Conservation (phyloP, 2,797 vertebrate genomes). For the Typhlichthys eigenmanni region DNA sequence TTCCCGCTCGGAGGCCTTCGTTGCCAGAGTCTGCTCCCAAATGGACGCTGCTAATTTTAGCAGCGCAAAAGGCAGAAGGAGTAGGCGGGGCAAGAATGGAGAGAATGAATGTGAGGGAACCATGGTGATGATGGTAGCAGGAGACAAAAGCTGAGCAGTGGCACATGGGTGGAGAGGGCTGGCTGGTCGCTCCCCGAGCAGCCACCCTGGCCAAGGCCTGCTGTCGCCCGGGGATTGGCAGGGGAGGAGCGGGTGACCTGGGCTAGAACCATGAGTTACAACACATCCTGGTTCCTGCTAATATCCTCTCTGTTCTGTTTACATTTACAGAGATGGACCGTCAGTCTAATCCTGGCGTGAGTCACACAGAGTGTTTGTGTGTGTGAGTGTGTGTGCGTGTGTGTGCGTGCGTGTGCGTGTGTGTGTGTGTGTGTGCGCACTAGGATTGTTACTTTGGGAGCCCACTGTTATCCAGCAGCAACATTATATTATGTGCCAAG, state of each 20-base stretch:
- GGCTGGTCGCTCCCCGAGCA: neutral
- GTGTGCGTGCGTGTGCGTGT: neutral
- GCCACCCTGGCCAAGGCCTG: neutral
- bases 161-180: neutral
- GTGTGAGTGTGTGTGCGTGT: neutral
- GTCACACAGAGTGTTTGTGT: neutral
- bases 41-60: constrained; percentile 73
- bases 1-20: constrained; percentile 60
- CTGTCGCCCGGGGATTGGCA: neutral
- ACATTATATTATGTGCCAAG: too few species aligned
- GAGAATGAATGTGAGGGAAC: constrained; percentile 7
- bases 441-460: neutral
- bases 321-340: neutral
- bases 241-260: neutral
- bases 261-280: neutral
- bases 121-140: neutral
- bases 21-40: constrained; percentile 59
- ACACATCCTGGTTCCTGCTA: neutral
- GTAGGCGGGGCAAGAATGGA: constrained; percentile 10
- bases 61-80: constrained; percentile 34
- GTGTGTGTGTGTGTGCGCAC: neutral
- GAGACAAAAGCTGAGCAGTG: neutral
- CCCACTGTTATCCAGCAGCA: neutral
- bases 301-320: neutral
- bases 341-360: neutral